phyloP scores from a whole-genome alignment of 2,888 invertebrate species.

The Idaea aversata region DNA sequence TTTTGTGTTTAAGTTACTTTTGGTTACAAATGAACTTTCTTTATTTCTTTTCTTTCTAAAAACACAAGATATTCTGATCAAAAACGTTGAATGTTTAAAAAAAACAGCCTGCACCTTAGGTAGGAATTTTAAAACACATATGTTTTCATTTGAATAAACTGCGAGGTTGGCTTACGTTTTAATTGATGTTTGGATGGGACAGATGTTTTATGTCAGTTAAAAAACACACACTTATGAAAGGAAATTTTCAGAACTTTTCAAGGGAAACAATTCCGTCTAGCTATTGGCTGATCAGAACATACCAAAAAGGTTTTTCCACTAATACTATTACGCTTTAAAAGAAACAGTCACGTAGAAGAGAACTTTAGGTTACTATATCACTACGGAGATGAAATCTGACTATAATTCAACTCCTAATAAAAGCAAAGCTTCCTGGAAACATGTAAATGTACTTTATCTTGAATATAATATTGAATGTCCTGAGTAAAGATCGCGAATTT shows the following conservation, averaged over 20 bases:
- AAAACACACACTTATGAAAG: too few species aligned
- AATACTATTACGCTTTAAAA: too few species aligned
- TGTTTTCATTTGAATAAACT: not conserved
- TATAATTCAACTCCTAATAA: not conserved
- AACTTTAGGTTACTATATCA: not conserved
- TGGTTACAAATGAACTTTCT: too few species aligned
- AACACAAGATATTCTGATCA: too few species aligned
- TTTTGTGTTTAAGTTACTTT: too few species aligned
- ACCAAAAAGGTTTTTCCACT: too few species aligned
- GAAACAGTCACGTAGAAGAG: not conserved
- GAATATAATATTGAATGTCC: not conserved
- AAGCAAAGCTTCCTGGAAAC: constrained; percentile 1
- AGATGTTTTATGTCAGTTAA: not conserved
- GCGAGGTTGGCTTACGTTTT: not conserved
- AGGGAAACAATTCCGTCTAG: too few species aligned
- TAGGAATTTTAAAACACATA: not conserved
- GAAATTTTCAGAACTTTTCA: too few species aligned
- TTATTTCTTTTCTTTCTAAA: too few species aligned
- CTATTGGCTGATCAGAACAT: too few species aligned
- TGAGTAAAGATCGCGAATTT: not conserved
- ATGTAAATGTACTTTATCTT: constrained; percentile 1
- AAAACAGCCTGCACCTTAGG: not conserved
- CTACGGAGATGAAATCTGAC: not conserved
- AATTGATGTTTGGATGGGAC: not conserved
- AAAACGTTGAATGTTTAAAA: not conserved